Percentiles rank a stretch among this genome's conserved stretches.
Conservation (phyloP, 1,140 invertebrate genomes). For the Drepana arcuata region DNA sequence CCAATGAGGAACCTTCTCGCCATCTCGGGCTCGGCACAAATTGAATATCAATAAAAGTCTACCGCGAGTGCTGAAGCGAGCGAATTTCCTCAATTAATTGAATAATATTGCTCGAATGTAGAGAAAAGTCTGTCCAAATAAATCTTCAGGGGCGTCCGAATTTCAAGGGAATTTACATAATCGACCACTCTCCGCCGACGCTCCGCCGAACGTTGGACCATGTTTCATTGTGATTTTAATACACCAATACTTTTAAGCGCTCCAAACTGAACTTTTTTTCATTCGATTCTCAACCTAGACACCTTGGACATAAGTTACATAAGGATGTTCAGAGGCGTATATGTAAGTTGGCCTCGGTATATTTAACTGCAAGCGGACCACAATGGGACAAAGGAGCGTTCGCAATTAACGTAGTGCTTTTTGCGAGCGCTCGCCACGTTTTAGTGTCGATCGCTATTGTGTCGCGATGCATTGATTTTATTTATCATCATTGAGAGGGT, state of each 20-base stretch:
- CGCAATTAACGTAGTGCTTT: slow-evolving; percentile 8
- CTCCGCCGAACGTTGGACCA: slow-evolving; percentile 6
- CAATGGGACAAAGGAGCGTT: slow-evolving; percentile 10
- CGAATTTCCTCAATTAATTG: too few species aligned
- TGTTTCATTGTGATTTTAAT: slow-evolving; percentile 14
- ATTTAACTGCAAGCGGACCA: slow-evolving; percentile 7
- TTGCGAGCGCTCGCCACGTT: slow-evolving; percentile 4
- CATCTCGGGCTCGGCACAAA: too few species aligned
- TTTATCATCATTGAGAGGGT: too few species aligned
- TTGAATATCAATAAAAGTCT: too few species aligned
- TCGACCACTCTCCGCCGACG: slow-evolving; percentile 9
- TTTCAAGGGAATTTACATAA: slow-evolving; percentile 10
- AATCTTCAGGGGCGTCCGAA: slow-evolving; percentile 11
- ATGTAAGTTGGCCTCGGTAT: slow-evolving; percentile 3
- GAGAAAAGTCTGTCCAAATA: slow-evolving; percentile 8
- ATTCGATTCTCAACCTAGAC: too few species aligned
- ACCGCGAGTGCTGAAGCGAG: too few species aligned
- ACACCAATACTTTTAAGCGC: background rate
- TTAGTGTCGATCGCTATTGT: slow-evolving; percentile 1
- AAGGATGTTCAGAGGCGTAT: background rate
- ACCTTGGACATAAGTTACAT: too few species aligned
- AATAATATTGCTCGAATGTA: too few species aligned
- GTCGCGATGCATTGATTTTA: slow-evolving; percentile 2
- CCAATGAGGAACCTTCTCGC: too few species aligned
- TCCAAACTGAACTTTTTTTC: background rate